Conservation (phyloP, 2,797 vertebrate genomes). For the Phataginus tetradactyla region DNA sequence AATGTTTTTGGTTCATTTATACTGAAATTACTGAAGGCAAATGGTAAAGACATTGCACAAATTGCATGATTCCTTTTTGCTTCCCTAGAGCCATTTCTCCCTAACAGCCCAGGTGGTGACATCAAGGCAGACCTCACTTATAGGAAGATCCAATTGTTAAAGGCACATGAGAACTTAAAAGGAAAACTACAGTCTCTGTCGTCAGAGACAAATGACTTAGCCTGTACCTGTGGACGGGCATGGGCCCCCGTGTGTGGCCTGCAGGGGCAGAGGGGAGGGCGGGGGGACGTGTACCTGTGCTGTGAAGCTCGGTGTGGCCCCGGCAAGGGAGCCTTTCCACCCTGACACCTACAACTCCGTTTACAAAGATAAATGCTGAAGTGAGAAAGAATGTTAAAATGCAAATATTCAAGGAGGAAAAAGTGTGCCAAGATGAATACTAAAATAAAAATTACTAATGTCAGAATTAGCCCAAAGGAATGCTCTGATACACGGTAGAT, state of each 20-base stretch:
- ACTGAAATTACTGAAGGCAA: not conserved
- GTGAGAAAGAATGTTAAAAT: not conserved
- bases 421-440: not conserved
- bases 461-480: conserved; percentile 16
- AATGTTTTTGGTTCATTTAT: conserved; percentile 4
- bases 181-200: not conserved
- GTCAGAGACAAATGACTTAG: not conserved
- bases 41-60: not conserved
- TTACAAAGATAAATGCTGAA: conserved; percentile 14
- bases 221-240: not conserved
- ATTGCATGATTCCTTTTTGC: not conserved
- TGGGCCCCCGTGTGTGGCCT: rapidly evolving
- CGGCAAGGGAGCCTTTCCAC: not conserved
- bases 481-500: not conserved
- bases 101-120: not conserved
- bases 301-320: not conserved
- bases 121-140: not conserved
- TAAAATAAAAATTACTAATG: conserved; percentile 23
- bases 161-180: not conserved
- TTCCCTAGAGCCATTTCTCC: not conserved
- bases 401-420: not conserved
- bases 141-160: not conserved
- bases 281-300: rapidly evolving
- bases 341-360: not conserved
- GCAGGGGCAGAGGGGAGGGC: not conserved